Percentiles rank a stretch among this genome's conserved stretches.
Conservation (phyloP, 2,888 invertebrate genomes). For the Halictus ligatus region DNA sequence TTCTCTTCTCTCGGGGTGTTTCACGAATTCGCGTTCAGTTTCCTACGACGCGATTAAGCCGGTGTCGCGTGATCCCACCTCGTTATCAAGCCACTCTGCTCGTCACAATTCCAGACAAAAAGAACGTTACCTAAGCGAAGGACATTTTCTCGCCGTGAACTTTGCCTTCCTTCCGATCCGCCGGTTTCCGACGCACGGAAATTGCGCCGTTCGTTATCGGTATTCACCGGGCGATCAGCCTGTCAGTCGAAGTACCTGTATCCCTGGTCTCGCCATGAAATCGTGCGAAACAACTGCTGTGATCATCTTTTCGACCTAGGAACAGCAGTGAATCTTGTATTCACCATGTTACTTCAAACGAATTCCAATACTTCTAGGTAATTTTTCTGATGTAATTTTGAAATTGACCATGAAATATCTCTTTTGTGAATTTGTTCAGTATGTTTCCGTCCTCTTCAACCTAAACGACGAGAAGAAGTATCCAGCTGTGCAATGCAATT, state of each 20-base stretch:
- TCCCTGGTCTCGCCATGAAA: background rate
- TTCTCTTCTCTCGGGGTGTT: background rate
- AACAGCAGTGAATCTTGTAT: background rate
- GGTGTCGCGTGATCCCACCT: constrained; percentile 57
- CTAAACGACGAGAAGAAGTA: no score
- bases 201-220: background rate
- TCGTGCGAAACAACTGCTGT: background rate
- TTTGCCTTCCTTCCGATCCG: constrained; percentile 44
- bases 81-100: constrained; percentile 49
- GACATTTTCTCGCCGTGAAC: constrained; percentile 61
- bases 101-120: constrained; percentile 44
- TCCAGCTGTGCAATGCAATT: no score
- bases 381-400: no score
- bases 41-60: constrained; percentile 25
- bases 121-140: constrained; percentile 54
- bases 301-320: background rate
- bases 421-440: no score
- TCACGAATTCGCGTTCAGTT: constrained; percentile 8
- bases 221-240: background rate
- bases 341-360: background rate
- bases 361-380: no score
- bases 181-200: constrained; percentile 15
- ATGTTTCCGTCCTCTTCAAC: no score
- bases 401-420: no score
- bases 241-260: background rate